Percentiles rank a stretch among this genome's conserved stretches.
These are phyloP conservation scores for Drosophila nr. perissopoda DNA, from an alignment of 2,888 invertebrate species.

Conservation along the genomic window DNA sequence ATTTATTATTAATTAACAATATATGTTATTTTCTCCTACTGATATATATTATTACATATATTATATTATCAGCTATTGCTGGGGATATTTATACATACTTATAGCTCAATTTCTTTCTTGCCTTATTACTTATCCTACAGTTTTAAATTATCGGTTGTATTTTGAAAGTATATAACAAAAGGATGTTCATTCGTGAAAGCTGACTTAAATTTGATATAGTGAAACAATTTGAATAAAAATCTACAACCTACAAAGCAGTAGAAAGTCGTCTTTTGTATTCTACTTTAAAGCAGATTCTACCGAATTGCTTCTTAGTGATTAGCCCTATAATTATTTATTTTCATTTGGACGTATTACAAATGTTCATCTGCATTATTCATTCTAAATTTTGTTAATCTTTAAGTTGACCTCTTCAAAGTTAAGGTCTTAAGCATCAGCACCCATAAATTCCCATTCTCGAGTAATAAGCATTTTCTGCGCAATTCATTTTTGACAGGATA, in stretches of 20 bases:
- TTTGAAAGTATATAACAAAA: neutral
- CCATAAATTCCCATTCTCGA: neutral
- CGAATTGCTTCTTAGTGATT: neutral
- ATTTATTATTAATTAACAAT: neutral
- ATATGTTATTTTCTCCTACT: neutral
- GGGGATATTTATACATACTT: neutral
- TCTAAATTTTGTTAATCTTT: neutral
- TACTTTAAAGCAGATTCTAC: neutral
- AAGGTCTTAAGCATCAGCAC: no score
- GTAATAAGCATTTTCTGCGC: neutral
- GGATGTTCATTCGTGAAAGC: neutral
- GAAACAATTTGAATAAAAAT: neutral
- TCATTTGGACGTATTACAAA: neutral
- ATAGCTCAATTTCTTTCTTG: neutral
- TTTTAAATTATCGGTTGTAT: neutral
- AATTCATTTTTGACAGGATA: constrained; percentile 18
- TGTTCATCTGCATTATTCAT: neutral
- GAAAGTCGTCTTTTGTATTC: no score
- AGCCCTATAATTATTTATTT: neutral
- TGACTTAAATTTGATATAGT: neutral
- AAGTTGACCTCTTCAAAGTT: neutral
- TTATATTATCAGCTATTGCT: neutral
- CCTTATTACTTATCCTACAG: neutral
- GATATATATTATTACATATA: neutral
- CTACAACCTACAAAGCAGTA: no score